Base-by-base conservation (phyloP, 92 coral and sea anemone species). In the Porites evermanni region DNA sequence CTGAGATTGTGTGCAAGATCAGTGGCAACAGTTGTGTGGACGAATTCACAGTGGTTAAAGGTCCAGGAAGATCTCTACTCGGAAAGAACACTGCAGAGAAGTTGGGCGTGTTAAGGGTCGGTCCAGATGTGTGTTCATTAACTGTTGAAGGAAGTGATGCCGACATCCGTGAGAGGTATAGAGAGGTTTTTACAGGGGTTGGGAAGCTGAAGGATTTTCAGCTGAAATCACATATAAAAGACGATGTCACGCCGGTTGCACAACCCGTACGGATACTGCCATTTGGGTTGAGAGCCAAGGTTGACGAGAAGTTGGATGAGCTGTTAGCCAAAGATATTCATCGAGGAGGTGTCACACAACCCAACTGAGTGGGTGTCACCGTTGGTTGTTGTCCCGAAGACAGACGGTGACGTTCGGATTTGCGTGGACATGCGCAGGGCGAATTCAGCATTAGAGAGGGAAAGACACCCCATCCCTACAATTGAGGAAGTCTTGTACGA, bases 401-500 rank as follows among this genome's bases (percentile, higher is more conserved):
- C 90, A 58, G 78, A 79, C 54, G 90, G 86, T 19, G 79, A 87
- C 63, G 53, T 79, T 54, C 47, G 74, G 65, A 68, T 79, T 21
- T 78, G 85, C 58, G 70, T 79, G 70, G 85, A 86, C 64, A 86
- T 86, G 90, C 26, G 79, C 78, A 79, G 71, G 58, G 90, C 79
- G 3, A 78, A 79, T 54, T 29, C 58, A 65, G 80, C 79, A 67
- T 79, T 86, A 29, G 79, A 67, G 64, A 61, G 88, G 38, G 88
- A 89, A 50, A 83, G 83, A 20, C 89, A 89, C 58, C 92, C 87
- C 8, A 88, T 88, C n/a, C 91, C 79, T 32, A 74, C 87, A 24
- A 82, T 83, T 53, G 88, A 88, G 23, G 75, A 88, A 54, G 60
- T 54, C 2, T 54, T 54, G 60, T 54, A 54, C 12, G 60, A 54